A percentile compares a stretch with the other conserved stretches of the same genome.
phyloP scores from a whole-genome alignment of 2,113 vertebrate species.

The Xyrauchen texanus region DNA sequence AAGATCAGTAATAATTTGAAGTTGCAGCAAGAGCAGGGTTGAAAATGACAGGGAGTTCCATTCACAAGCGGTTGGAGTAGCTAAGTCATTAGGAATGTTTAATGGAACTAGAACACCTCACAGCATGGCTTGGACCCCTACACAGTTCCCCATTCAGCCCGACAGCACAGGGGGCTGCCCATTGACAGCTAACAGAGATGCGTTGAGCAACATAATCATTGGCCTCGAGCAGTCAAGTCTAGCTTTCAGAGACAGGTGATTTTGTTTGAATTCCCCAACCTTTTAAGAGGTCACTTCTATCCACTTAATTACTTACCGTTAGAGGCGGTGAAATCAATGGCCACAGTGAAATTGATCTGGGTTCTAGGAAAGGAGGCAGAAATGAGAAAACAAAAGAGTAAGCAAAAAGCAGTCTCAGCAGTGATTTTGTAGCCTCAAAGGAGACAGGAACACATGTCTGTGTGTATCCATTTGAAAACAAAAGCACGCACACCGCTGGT shows the following conservation, averaged over 20 bases:
- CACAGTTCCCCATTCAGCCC: not conserved
- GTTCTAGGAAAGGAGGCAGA: conserved; percentile 74
- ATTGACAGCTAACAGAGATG: conserved; percentile 8
- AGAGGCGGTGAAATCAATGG: conserved; percentile 95
- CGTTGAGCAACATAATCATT: conserved; percentile 1
- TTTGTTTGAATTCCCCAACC: conserved; percentile 11
- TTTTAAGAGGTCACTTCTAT: conserved; percentile 12
- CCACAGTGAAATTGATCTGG: conserved; percentile 96
- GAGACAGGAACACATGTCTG: conserved; percentile 18
- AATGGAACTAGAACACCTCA: not conserved
- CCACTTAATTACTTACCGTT: conserved; percentile 82
- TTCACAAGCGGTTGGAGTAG: conserved; percentile 5
- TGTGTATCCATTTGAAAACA: not conserved
- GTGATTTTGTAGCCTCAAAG: conserved; percentile 36
- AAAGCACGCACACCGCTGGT: not conserved
- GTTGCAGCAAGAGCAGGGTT: conserved; percentile 33
- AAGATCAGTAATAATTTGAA: conserved; percentile 50
- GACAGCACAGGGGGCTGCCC: not conserved
- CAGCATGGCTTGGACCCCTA: not conserved
- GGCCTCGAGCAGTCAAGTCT: not conserved
- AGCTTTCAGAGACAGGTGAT: conserved; percentile 3
- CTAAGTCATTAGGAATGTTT: conserved; percentile 10
- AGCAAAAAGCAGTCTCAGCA: conserved; percentile 30
- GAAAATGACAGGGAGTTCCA: not conserved
- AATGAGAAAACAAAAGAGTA: conserved; percentile 43